These are phyloP conservation scores for Melanotaenia parkinsoni DNA, from an alignment of 2,797 vertebrate species.

Conservation along the genomic window DNA sequence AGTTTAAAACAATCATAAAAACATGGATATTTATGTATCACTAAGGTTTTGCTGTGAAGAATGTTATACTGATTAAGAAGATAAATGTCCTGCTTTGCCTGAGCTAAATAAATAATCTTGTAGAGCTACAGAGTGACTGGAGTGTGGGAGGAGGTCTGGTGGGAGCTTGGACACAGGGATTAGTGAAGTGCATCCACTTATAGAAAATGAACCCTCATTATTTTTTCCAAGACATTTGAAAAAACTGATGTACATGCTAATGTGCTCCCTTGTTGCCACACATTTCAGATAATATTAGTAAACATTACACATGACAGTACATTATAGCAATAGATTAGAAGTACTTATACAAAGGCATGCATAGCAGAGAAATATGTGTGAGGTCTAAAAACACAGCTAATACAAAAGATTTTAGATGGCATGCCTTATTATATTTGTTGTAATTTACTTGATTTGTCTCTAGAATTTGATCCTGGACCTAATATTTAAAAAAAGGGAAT, in stretches of 20 bases:
- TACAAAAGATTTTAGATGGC: slow-evolving; percentile 3
- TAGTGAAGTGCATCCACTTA: slow-evolving; percentile 68
- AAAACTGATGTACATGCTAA: slow-evolving; percentile 26
- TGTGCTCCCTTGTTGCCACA: slow-evolving; percentile 11
- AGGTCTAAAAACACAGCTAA: slow-evolving; percentile 7
- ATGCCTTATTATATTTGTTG: slow-evolving; percentile 6
- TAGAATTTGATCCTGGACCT: background rate
- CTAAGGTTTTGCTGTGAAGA: background rate
- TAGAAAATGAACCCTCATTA: slow-evolving; percentile 59
- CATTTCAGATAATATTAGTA: slow-evolving; percentile 15
- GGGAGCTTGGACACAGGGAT: slow-evolving; percentile 67
- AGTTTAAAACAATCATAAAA: slow-evolving; percentile 26
- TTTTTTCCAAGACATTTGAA: slow-evolving; percentile 40
- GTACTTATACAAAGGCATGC: slow-evolving; percentile 8
- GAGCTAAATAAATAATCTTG: slow-evolving; percentile 65
- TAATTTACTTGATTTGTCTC: background rate
- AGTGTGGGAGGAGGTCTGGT: slow-evolving; percentile 70
- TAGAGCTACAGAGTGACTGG: slow-evolving; percentile 46
- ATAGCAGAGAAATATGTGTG: slow-evolving; percentile 6
- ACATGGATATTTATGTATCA: slow-evolving; percentile 19
- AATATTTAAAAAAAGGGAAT: background rate
- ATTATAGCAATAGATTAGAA: slow-evolving; percentile 17
- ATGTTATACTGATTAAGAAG: slow-evolving; percentile 14
- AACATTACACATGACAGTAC: slow-evolving; percentile 4
- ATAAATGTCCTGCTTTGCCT: slow-evolving; percentile 33